phyloP scores from a whole-genome alignment of 2,888 invertebrate genomes.

The Diplolepis rosae region DNA sequence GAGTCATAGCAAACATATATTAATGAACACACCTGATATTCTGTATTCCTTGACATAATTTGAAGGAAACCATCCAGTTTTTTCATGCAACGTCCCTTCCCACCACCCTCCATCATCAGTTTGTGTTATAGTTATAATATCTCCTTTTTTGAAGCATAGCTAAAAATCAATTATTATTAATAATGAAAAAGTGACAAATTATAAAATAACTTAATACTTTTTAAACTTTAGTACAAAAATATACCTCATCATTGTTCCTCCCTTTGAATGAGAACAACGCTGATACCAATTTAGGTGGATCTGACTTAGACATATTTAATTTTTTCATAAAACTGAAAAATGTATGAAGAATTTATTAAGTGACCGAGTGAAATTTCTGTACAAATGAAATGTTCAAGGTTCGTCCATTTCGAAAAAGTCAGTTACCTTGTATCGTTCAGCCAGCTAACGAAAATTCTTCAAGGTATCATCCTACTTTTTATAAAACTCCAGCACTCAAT shows the following conservation, averaged over 20 bases:
- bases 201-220: neutral
- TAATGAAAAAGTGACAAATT: neutral
- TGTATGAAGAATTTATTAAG: constrained; percentile 4
- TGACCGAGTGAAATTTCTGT: neutral
- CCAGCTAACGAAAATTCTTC: constrained; percentile 2
- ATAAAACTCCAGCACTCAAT: neutral
- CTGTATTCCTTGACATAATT: constrained; percentile 96
- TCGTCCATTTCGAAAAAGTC: constrained; percentile 8
- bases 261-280: constrained; percentile 96
- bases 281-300: constrained; percentile 80
- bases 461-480: neutral
- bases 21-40: constrained; percentile 74
- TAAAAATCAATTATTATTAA: constrained; percentile 65
- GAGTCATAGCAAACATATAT: too few relatives aligned
- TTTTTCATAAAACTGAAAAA: constrained; percentile 18
- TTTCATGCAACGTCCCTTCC: constrained; percentile 97
- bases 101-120: constrained; percentile 98
- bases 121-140: constrained; percentile 97
- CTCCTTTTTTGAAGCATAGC: constrained; percentile 96
- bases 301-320: constrained; percentile 63
- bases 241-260: constrained; percentile 96
- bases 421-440: neutral
- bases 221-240: constrained; percentile 44
- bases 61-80: constrained; percentile 99
- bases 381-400: constrained; percentile 10